Evolutionary conservation across 2,888 invertebrate genomes (phyloP).

Genomic region (Pandemis heparana): DNA sequence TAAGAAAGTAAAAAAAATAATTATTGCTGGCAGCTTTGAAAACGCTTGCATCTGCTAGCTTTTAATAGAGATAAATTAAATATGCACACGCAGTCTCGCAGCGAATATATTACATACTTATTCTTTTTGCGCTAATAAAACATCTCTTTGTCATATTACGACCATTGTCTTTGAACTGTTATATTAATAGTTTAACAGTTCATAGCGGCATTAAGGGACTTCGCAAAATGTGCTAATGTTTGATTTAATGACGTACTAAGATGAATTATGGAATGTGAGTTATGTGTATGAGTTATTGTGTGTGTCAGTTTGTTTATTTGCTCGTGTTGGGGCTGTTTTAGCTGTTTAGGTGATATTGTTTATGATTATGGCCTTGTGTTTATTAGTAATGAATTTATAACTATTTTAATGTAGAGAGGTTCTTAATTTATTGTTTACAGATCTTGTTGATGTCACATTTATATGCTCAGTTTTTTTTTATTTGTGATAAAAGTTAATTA

Average conservation of each 20-base stretch:
- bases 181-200: conserved; percentile 63
- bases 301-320: conserved; percentile 15
- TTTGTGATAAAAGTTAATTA: background rate
- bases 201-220: conserved; percentile 58
- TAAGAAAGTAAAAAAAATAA: background rate
- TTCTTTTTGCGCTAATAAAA: conserved; percentile 41
- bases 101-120: conserved; percentile 23
- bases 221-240: conserved; percentile 59
- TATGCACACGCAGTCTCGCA: conserved; percentile 23
- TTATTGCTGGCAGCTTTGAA: background rate
- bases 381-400: background rate
- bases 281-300: conserved; percentile 35
- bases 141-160: conserved; percentile 42
- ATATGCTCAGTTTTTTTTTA: background rate
- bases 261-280: conserved; percentile 51
- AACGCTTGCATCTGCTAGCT: background rate
- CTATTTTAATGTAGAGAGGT: background rate
- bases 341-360: conserved; percentile 32
- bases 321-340: conserved; percentile 6
- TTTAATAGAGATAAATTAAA: conserved; percentile 22
- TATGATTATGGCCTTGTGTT: conserved; percentile 4
- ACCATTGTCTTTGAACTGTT: conserved; percentile 62
- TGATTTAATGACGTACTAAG: conserved; percentile 57
- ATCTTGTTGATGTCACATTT: too few species aligned
- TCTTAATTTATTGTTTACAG: too few species aligned